phyloP scores from a whole-genome alignment of 2,113 vertebrate genomes.

The Marmota flaviventris region DNA sequence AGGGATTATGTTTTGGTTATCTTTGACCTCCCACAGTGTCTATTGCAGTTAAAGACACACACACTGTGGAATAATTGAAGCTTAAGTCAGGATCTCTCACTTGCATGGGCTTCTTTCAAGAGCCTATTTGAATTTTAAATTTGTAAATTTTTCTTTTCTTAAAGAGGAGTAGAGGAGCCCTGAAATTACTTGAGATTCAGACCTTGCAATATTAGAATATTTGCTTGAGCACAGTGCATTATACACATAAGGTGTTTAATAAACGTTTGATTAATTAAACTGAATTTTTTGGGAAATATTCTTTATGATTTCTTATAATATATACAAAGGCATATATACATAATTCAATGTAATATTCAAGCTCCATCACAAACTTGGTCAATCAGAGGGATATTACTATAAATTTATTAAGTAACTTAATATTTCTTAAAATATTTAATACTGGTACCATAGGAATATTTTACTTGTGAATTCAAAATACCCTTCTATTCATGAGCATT shows the following conservation, averaged over 20 bases:
- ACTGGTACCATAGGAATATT: not conserved
- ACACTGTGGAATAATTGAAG: not conserved
- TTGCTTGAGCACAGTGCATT: not conserved
- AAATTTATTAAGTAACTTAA: not conserved
- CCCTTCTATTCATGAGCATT: not conserved
- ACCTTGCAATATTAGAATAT: not conserved
- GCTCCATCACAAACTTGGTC: not conserved
- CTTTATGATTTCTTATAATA: not conserved
- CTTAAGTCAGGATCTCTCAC: not conserved
- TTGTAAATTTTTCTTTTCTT: not conserved
- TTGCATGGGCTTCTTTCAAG: not conserved
- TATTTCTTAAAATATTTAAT: conserved; percentile 5
- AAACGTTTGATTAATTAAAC: not conserved
- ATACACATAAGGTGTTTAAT: not conserved
- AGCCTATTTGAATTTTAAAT: not conserved
- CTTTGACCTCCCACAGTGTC: not conserved
- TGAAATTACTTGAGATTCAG: not conserved
- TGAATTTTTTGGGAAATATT: not conserved
- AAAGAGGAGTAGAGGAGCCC: not conserved
- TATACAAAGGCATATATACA: not conserved
- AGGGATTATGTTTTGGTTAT: not conserved
- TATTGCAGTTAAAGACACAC: not conserved
- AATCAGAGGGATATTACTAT: not conserved
- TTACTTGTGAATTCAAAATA: not conserved
- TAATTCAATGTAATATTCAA: not conserved